Base-by-base conservation (phyloP, 2,888 invertebrate species). In the Hyles lineata region DNA sequence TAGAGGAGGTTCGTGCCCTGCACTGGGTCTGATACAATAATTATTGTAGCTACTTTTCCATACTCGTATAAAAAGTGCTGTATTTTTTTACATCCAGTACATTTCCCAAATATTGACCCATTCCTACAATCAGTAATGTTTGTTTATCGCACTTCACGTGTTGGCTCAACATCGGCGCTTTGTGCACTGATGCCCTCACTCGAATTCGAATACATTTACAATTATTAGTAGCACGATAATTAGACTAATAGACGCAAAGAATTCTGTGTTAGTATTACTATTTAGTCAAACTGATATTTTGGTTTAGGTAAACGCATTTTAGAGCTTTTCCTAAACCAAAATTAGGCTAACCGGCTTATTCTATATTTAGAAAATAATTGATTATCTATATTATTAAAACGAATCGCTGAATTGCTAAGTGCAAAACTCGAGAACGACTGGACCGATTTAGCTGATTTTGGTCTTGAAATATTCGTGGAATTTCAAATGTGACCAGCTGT, bases 191-290 rank as follows among this genome's bases (percentile, higher is more conserved):
- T n/a, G n/a, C 63, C 35, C 15, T 43, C 21, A 9, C 63, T 35
- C 43, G 43, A n/a, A 43, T 32, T 25, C 62, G 63, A 58, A 58
- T 72, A 19, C 55, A 23, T 58, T 32, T 58, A 43, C 63, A 58
- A 72, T 72, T 72, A 72, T 58, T 67, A 58, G 58, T 67, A 19
- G 32, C 43, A 9, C 25, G 58, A 35, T 72, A 72, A 72, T 43
- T 11, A 72, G 2, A 63, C 63, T 72, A 67, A 72, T 72, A 55
- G 58, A 67, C 43, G 67, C 62, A 55, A 72, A 72, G 55, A 63
- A 43, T 72, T 29, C 52, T 29, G 32, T 35, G 35, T 72, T 62
- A 29, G 21, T 23, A 11, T 71, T 52, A 50, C 71, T 60, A 19
- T 25, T 61, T 32, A 29, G 8, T 72, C 8, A n/a, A 9, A 35